A percentile compares a stretch with the other conserved stretches of the same genome.
Conservation (phyloP, 2,797 vertebrate genomes). For the Ispidina lecontei region DNA sequence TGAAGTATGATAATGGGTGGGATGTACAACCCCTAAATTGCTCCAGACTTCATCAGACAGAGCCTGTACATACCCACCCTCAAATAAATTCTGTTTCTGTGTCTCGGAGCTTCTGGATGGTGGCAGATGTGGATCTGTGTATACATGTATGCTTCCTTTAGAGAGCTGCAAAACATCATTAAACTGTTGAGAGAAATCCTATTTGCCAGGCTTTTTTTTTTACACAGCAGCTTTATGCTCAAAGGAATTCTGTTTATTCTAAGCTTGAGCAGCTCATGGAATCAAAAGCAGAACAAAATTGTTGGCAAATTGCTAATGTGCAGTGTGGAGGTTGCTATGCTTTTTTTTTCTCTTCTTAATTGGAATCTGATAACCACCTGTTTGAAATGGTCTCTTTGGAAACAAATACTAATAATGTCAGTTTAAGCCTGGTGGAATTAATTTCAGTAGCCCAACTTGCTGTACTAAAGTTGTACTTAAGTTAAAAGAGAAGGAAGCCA, state of each 20-base stretch:
- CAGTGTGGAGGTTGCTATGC: background rate
- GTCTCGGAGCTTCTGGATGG: background rate
- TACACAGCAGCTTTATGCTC: background rate
- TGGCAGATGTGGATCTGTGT: background rate
- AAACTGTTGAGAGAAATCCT: background rate
- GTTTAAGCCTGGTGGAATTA: background rate
- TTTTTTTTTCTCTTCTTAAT: slow-evolving; percentile 14
- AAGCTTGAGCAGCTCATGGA: background rate
- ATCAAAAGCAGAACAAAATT: slow-evolving; percentile 4
- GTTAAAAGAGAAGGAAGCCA: background rate
- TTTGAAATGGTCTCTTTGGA: slow-evolving; percentile 29
- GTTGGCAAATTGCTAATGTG: slow-evolving; percentile 20
- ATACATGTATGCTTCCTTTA: background rate
- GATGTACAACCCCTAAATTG: background rate
- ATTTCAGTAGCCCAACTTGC: background rate
- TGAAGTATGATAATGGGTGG: background rate
- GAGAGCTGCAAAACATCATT: slow-evolving; percentile 15
- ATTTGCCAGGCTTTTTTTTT: slow-evolving; percentile 24
- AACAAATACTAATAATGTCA: slow-evolving; percentile 3
- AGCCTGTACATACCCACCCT: background rate
- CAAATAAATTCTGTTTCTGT: background rate
- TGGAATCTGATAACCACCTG: slow-evolving; percentile 21
- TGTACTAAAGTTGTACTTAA: background rate
- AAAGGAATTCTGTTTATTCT: slow-evolving; percentile 30
- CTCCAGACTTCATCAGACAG: background rate